Evolutionary conservation across 2,797 vertebrate genomes (phyloP).

Genomic region (Bufotes viridis): DNA sequence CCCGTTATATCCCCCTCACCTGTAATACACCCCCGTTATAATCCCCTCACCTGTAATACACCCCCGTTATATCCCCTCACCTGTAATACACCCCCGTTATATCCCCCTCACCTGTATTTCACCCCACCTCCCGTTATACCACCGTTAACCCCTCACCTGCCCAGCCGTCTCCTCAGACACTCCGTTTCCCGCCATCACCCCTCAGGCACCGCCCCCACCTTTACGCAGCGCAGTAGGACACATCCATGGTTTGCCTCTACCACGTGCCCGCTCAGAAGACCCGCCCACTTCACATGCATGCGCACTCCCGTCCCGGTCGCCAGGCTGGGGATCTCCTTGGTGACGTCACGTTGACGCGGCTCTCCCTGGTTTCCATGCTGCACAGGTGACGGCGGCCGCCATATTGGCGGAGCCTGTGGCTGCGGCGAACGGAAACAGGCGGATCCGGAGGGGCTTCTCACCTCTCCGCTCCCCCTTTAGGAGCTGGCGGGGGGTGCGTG

Average conservation of each 20-base stretch:
- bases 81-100: too few species aligned
- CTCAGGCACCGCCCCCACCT: not conserved
- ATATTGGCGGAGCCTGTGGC: slow-evolving; percentile 52
- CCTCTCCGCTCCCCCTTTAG: slow-evolving; percentile 19
- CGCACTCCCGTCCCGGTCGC: slow-evolving; percentile 15
- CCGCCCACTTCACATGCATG: not conserved
- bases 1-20: too few species aligned
- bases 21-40: too few species aligned
- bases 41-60: too few species aligned
- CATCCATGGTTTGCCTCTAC: not conserved
- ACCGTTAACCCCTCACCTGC: too few species aligned
- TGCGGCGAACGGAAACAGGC: slow-evolving; percentile 15
- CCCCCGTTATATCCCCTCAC: too few species aligned
- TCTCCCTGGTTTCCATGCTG: slow-evolving; percentile 55
- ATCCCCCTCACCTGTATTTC: too few species aligned
- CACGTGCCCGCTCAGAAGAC: not conserved
- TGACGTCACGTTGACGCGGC: slow-evolving; percentile 53
- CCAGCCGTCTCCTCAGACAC: not conserved
- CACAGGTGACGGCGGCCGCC: slow-evolving; percentile 48
- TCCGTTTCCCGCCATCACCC: not conserved
- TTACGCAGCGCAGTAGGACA: not conserved
- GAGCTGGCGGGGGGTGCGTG: slow-evolving; percentile 45
- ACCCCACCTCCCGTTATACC: too few species aligned
- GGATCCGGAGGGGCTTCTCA: slow-evolving; percentile 34
- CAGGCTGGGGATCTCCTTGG: slow-evolving; percentile 53